Conservation (phyloP, 92 coral and sea anemone species). For the Desmophyllum pertusum region DNA sequence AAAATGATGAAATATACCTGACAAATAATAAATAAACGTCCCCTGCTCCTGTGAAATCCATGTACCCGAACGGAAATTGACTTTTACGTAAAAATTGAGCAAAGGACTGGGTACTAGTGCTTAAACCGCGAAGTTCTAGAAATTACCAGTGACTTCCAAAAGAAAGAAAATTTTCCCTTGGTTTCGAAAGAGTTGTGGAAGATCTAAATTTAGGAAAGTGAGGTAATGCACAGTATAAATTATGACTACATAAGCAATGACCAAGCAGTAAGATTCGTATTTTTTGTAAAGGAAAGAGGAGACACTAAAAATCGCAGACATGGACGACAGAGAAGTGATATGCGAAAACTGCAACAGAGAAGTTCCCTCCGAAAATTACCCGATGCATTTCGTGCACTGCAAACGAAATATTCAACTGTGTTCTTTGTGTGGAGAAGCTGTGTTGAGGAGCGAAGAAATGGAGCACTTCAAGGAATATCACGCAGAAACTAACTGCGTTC, state of each 20-base stretch:
- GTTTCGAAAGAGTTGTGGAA: neutral
- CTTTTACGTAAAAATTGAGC: neutral
- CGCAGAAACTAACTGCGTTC: conserved; percentile 52
- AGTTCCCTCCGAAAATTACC: conserved; percentile 82
- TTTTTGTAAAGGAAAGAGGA: neutral
- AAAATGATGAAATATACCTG: no score
- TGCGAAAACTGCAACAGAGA: conserved; percentile 71
- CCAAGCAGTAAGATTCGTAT: neutral
- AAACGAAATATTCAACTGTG: conserved; percentile 72
- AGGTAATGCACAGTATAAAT: conserved; percentile 19
- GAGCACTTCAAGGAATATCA: conserved; percentile 86
- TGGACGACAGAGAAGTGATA: conserved; percentile 14
- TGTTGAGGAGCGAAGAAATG: conserved; percentile 59
- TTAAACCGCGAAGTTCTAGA: conserved; percentile 13
- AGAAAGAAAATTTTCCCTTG: neutral
- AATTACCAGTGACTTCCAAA: neutral
- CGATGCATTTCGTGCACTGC: conserved; percentile 86
- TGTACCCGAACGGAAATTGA: neutral
- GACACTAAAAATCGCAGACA: neutral
- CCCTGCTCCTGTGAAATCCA: no score
- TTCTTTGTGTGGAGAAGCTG: conserved; percentile 73
- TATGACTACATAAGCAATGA: neutral
- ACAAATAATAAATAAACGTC: no score
- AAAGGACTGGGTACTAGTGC: neutral
- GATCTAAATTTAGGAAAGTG: conserved; percentile 8